These are phyloP conservation scores for Acronicta leporina DNA, from an alignment of 2,888 invertebrate species.

Conservation along the genomic window DNA sequence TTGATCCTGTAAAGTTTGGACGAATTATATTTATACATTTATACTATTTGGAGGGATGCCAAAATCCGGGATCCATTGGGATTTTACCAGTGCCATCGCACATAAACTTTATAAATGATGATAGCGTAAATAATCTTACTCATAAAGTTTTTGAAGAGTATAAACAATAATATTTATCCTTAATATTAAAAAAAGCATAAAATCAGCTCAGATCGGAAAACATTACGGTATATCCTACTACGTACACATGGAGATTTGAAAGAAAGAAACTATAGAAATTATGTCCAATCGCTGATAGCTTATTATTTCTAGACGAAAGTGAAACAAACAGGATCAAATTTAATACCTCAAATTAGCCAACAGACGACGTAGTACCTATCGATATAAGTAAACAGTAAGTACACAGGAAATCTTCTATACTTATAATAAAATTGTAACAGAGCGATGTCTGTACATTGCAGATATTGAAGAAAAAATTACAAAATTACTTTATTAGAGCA, in stretches of 20 bases:
- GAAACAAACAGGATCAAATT: slow-evolving; percentile 27
- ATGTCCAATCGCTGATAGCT: no score
- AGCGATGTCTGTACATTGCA: no score
- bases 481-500: no score
- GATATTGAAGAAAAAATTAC: no score
- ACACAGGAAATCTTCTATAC: slow-evolving; percentile 58
- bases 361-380: slow-evolving; percentile 15
- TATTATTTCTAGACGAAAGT: neutral
- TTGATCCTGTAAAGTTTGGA: slow-evolving; percentile 48
- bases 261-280: no score
- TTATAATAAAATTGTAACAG: no score
- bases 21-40: no score
- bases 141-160: slow-evolving; percentile 23
- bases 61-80: slow-evolving; percentile 54
- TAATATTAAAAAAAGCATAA: neutral
- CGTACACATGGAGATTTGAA: no score
- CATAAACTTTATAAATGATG: slow-evolving; percentile 58
- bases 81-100: slow-evolving; percentile 59
- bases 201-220: neutral
- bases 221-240: neutral
- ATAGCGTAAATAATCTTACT: slow-evolving; percentile 53
- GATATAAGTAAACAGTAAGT: slow-evolving; percentile 44
- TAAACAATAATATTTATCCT: slow-evolving; percentile 14
- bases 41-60: slow-evolving; percentile 59
- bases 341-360: slow-evolving; percentile 38